Evolutionary conservation across 2,888 invertebrate species (phyloP), one percentile per base, ranked within the genome.

Genomic region (Mythimna vitellina): DNA sequence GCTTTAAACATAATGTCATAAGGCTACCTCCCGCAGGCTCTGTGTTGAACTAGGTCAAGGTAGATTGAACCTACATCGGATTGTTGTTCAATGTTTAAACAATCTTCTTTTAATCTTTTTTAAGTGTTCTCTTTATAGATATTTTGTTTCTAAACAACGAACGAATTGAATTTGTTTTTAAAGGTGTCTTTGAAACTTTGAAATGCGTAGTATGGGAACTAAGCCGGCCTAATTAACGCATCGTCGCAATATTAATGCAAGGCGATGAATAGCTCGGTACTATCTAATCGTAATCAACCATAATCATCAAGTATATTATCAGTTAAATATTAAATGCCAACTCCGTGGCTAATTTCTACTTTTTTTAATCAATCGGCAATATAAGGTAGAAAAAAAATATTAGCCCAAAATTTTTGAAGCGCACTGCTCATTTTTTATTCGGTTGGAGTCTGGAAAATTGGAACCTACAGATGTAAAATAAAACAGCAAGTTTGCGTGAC

Each of bases 41-140:
- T 42, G 1, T 42, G 12, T 22, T 29, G n/a, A 86, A 78, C 76
- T 86, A 64, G 85, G 87, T 85, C 85, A 86, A 85, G 86, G 86
- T 68, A 46, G 46, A n/a, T 38, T 20, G 25, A 49, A 76, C 35
- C 53, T 67, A 68, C 54, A 66, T 62, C 38, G 54, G 62, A 25
- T 51, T 62, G 65, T 65, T 46, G 51, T 46, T 82, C 35, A 65
- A 70, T 78, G 51, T 70, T 82, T 65, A 56, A 66, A 82, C 54
- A 77, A 64, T 71, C 42, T 77, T 65, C 70, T 46, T 61, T 51
- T 64, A 38, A 64, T 65, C n/a, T 67, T 54, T 67, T 56, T 8
- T 9, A 54, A 73, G 32, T 60, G 73, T 49, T 78, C 29, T 63
- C 32, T 58, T 46, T 54, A 56, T 56, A 38, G 29, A 38, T 49